These are phyloP conservation scores for Salvator merianae DNA, from an alignment of 2,113 vertebrate species.

Conservation along the genomic window DNA sequence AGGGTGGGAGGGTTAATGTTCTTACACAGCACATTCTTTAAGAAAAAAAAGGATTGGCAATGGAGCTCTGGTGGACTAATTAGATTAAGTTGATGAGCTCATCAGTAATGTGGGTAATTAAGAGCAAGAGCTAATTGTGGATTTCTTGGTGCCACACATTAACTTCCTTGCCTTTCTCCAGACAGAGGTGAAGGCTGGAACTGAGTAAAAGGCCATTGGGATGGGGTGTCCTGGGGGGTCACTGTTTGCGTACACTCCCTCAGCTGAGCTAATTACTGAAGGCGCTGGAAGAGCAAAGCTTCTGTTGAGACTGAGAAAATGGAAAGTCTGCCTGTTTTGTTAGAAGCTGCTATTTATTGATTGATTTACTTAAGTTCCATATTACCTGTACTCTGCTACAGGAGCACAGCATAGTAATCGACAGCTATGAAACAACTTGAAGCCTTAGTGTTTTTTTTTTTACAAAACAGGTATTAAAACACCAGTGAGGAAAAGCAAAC, in stretches of 20 bases:
- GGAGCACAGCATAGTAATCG: no score
- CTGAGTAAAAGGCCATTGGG: not conserved
- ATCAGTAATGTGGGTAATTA: conserved; percentile 58
- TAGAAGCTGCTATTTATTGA: not conserved
- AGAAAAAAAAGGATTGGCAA: conserved; percentile 56
- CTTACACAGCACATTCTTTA: conserved; percentile 25
- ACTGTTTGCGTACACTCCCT: fast-evolving
- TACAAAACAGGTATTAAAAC: no score
- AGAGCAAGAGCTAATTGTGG: conserved; percentile 53
- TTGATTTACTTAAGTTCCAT: no score
- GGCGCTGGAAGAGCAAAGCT: not conserved
- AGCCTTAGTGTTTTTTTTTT: no score
- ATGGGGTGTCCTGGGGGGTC: not conserved
- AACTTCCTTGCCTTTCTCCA: conserved; percentile 12
- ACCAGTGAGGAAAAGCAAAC: no score
- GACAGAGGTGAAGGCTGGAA: fast-evolving
- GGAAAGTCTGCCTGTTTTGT: not conserved
- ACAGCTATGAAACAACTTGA: no score
- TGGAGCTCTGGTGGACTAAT: conserved; percentile 59
- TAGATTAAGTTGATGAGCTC: conserved; percentile 62
- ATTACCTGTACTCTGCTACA: no score
- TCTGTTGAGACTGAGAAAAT: not conserved
- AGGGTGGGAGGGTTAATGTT: conserved; percentile 7
- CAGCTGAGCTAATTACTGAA: not conserved
- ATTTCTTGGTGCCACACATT: conserved; percentile 29